These are phyloP conservation scores for Hirundo rustica DNA, from an alignment of 2,797 vertebrate species.

Conservation along the genomic window DNA sequence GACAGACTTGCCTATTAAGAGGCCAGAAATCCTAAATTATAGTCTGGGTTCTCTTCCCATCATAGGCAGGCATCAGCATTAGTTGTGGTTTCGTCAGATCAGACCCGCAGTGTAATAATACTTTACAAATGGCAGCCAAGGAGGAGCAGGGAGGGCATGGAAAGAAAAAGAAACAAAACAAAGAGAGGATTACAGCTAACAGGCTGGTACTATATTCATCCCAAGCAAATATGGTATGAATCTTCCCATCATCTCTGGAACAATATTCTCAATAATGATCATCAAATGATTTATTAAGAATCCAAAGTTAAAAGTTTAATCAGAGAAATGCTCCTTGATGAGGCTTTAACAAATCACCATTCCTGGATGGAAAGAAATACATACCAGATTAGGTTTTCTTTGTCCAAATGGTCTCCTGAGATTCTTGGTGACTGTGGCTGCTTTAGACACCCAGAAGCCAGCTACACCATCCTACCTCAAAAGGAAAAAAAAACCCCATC, in stretches of 20 bases:
- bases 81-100: not conserved
- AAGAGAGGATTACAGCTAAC: not conserved
- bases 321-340: constrained; percentile 73
- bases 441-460: constrained; percentile 76
- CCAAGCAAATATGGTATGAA: constrained; percentile 68
- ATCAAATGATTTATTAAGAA: constrained; percentile 73
- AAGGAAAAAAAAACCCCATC: constrained; percentile 17
- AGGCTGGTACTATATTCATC: constrained; percentile 50
- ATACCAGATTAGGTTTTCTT: constrained; percentile 74
- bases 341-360: constrained; percentile 72
- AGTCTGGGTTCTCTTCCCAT: not conserved
- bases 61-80: not conserved
- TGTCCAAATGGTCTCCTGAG: constrained; percentile 75
- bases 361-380: constrained; percentile 76
- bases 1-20: not conserved
- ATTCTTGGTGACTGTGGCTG: constrained; percentile 77
- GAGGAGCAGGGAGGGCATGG: accelerated
- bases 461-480: constrained; percentile 78
- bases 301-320: constrained; percentile 73
- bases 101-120: not conserved
- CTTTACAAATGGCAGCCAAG: not conserved
- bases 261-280: constrained; percentile 68
- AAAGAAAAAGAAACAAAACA: not conserved
- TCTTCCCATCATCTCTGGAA: constrained; percentile 68
- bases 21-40: not conserved